Evolutionary conservation across 1,140 invertebrate genomes (phyloP), one percentile per base, ranked within the genome.

Genomic region (Drosophila mojavensis): DNA sequence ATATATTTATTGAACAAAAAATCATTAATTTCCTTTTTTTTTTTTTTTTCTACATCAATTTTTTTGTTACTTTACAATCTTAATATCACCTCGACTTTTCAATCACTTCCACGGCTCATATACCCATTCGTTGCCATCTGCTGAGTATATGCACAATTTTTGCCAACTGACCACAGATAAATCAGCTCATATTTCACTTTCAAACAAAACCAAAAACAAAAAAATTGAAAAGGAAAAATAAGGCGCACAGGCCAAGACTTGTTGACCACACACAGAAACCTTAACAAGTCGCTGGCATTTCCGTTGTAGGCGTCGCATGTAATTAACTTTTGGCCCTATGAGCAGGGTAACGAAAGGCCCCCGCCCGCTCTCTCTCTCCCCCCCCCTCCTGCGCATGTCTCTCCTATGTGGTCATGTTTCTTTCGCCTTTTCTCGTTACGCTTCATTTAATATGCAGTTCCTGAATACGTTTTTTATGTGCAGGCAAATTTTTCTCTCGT

Each of bases 401-500:
- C 17, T 17, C 17, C 17, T 17, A 64, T 84, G 81, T 60, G 81
- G 77, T 17, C 63, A 63, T 70, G 53, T 60, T 66, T 54, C 55
- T 63, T 63, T 64, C 26, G 28, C 51, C 63, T 51, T 63, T 56
- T 39, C 39, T 64, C 74, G 79, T 74, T 88, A 88, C 82, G 82
- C 83, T 86, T 88, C 82, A 86, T 71, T 86, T 79, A 79, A 82
- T 77, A 88, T 86, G 83, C 82, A 86, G 83, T 86, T 86, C 83
- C 83, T 79, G 76, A 76, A 59, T 24, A 26, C 36, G 50, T 11
- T 36, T 53, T 64, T 64, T 60, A 30, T 58, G 59, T 48, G 58
- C 54, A 24, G 41, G 47, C 4, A 10, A 11, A 9, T 24, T 61
- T 74, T 20, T 55, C 47, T 61, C 61, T 67, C 60, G 39, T 64